Conservation (phyloP, 2,797 vertebrate genomes). For the Enteromius thamalakanensis region DNA sequence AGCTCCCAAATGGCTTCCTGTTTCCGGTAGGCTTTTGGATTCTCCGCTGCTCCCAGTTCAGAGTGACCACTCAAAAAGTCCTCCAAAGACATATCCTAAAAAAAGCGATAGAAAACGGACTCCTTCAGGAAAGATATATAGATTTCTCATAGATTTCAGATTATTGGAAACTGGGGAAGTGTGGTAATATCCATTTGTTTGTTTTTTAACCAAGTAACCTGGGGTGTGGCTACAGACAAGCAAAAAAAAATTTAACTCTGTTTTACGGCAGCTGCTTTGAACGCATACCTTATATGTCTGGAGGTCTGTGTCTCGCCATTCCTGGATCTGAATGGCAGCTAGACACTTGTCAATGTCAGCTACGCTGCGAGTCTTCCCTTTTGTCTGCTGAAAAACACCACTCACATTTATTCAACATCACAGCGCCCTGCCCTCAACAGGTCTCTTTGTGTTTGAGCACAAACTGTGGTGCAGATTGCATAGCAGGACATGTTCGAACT, state of each 20-base stretch:
- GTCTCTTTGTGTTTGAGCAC: slow-evolving; percentile 46
- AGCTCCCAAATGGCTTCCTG: slow-evolving; percentile 89
- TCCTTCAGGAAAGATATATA: neutral
- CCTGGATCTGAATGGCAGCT: slow-evolving; percentile 74
- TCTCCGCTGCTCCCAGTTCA: slow-evolving; percentile 65
- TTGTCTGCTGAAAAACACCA: slow-evolving; percentile 71
- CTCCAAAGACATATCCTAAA: slow-evolving; percentile 81
- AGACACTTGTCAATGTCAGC: slow-evolving; percentile 84
- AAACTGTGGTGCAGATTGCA: slow-evolving; percentile 24
- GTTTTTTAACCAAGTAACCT: neutral
- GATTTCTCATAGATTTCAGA: neutral
- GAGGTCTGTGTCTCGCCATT: slow-evolving; percentile 78
- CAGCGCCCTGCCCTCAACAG: neutral
- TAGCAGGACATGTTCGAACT: neutral
- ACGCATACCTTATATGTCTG: slow-evolving; percentile 78
- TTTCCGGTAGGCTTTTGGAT: slow-evolving; percentile 74
- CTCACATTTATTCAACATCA: slow-evolving; percentile 39
- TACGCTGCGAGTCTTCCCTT: slow-evolving; percentile 81
- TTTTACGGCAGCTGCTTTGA: neutral
- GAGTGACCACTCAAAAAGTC: slow-evolving; percentile 81
- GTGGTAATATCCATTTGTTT: neutral
- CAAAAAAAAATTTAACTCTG: neutral
- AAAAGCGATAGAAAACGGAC: neutral
- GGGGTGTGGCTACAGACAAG: neutral
- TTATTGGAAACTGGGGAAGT: neutral